Evolutionary conservation across 2,797 vertebrate genomes (phyloP), one percentile per base, ranked within the genome.

Genomic region (Heteromormyrus szaboi): DNA sequence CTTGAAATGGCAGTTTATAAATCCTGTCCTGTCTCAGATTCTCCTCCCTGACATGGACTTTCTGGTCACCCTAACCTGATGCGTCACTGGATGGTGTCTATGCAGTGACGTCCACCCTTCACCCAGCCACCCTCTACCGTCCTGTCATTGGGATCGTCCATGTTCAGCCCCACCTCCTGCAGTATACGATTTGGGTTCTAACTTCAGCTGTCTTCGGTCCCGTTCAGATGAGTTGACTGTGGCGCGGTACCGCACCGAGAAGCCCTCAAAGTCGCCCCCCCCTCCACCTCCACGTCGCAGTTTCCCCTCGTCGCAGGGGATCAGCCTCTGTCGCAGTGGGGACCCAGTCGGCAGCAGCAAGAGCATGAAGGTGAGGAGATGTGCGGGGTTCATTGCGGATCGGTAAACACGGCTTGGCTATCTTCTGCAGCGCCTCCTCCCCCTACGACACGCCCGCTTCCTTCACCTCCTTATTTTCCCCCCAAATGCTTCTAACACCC

Each of bases 261-360:
- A 99, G 92, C 98, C 98, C 8, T 99, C 98, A 89, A 99, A 99
- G 91, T 99, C 98, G 0, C 98, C 98, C 0, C 98, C 98, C 0
- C 98, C 98, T 0, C 98, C 98, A 0, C 98, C 98, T 0, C 98
- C 98, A 0, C 96, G 98, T 87, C 97, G 98, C 79, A 99, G 98
- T 90, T 99, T 99, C 93, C 98, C 98, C 0, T 99, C 98, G 0
- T 98, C 98, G 76, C 98, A 98, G 0, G 97, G 97, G 25, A 92
- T 99, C 87, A 98, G 97, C 89, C 96, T 96, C 25, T 97, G 96
- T 1, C 97, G 98, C 93, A 98, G 97, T 0, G 98, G 98, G 1
- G 98, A 99, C 91, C 95, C 97, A 3, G 96, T 99, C 17, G 93
- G 98, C 92, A 97, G 97, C 89, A 97, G 97, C 93, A 99, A 99